These are phyloP conservation scores for Micromussa lordhowensis DNA, from an alignment of 92 coral and sea anemone genomes.

Conservation along the genomic window DNA sequence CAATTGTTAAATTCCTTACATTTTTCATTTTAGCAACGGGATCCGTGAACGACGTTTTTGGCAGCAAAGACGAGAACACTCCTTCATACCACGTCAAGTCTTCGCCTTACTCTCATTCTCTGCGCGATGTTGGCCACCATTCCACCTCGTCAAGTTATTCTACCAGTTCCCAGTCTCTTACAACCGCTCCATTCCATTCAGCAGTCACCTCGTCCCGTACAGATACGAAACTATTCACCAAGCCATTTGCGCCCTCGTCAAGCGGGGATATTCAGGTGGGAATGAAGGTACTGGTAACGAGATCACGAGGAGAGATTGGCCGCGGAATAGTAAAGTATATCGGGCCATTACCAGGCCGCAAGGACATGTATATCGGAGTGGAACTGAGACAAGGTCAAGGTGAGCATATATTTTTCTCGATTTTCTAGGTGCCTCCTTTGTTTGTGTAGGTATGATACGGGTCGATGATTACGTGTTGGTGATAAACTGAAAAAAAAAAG, in stretches of 20 bases:
- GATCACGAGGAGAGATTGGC: constrained; percentile 82
- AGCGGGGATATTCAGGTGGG: constrained; percentile 76
- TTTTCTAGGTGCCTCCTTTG: neutral
- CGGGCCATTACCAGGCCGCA: constrained; percentile 74
- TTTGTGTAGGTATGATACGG: neutral
- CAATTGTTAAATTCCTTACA: neutral
- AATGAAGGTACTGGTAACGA: constrained; percentile 83
- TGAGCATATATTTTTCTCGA: neutral
- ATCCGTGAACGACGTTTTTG: neutral
- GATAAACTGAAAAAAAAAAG: neutral
- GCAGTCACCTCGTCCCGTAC: neutral
- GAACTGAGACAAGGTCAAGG: constrained; percentile 71
- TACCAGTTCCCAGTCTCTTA: neutral
- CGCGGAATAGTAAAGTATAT: constrained; percentile 85
- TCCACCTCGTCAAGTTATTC: constrained; percentile 11
- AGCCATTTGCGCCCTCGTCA: constrained; percentile 76
- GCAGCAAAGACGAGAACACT: constrained; percentile 3
- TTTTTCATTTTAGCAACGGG: constrained; percentile 4
- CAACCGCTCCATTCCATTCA: constrained; percentile 43
- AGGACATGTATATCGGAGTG: constrained; percentile 78
- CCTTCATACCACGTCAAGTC: neutral
- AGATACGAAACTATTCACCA: constrained; percentile 35
- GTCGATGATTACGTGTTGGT: neutral
- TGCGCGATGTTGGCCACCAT: constrained; percentile 4
- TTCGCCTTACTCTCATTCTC: constrained; percentile 14